Evolutionary conservation across 2,113 vertebrate genomes (phyloP), one percentile per base, ranked within the genome.

Genomic region (Myxocyprinus asiaticus): DNA sequence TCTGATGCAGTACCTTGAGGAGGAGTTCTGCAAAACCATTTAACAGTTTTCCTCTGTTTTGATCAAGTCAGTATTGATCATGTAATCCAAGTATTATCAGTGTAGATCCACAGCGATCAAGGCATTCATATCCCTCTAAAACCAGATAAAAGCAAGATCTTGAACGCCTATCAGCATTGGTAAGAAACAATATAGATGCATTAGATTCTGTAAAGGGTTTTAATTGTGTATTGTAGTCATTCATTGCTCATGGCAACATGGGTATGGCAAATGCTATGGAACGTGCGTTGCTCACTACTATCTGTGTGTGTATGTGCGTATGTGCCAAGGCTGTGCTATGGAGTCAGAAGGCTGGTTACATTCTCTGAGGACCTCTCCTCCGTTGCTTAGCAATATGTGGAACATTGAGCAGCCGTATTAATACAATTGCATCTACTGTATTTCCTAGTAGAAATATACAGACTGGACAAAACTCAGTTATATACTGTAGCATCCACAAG

Each of bases 11-110:
- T 51, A 2, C 22, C 22, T 33, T 33, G 22, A 56, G 22, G 10
- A 45, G 64, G 55, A 48, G 61, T 33, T 69, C 22, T 33, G 22
- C 22, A 33, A 33, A 33, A 33, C 22, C 22, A 33, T 33, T 33
- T 33, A 33, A 33, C 22, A 33, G 22, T 48, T 63, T 17, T 15
- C 70, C 62, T 43, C 5, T 58, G 42, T 72, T 72, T 72, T 75
- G 9, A 67, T 56, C 76, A 71, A 77, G 59, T 33, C 43, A 17
- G 62, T 81, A 88, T 85, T 89, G 81, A 90, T 89, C 84, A 76
- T 79, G 85, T 89, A 86, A 91, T 90, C 87, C 84, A 72, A 80
- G 80, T 82, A 79, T 90, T 87, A 90, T 89, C 87, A 82, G 62
- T 6, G 22, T 7, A 76, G 85, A 85, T 86, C 80, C 50, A 75